A percentile compares a stretch with the other conserved stretches of the same genome.
Conservation (phyloP, 2,888 invertebrate species). For the Tenthredo mesomela region DNA sequence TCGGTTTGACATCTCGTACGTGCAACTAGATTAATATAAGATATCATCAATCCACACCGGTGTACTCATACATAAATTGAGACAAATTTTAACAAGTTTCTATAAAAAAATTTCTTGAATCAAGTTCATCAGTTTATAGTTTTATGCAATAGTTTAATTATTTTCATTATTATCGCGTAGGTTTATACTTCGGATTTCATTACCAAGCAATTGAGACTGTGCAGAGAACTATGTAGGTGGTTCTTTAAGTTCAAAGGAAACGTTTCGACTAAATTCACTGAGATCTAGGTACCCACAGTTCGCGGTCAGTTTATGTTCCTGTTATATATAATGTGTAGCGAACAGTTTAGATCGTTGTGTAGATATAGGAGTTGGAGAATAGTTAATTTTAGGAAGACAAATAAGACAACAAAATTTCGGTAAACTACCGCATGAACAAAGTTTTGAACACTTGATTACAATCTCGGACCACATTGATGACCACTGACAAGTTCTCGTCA, state of each 20-base stretch:
- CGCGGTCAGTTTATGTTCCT: background rate
- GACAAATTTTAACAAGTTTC: background rate
- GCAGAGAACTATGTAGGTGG: background rate
- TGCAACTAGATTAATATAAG: background rate
- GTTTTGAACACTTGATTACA: conserved; percentile 15
- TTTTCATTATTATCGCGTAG: background rate
- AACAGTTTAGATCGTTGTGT: background rate
- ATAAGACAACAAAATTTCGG: background rate
- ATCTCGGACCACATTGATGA: background rate
- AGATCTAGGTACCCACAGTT: background rate
- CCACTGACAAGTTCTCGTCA: background rate
- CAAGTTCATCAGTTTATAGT: background rate
- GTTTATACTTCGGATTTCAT: background rate
- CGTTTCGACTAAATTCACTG: background rate
- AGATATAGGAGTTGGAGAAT: background rate
- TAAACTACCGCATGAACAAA: background rate
- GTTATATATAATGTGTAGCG: background rate
- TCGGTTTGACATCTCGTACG: background rate
- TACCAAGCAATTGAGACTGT: background rate
- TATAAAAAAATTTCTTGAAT: too few relatives aligned
- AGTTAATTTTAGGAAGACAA: conserved; percentile 17
- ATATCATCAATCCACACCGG: background rate
- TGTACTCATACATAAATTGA: background rate
- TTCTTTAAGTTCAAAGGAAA: background rate
- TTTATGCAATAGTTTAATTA: background rate